Conservation (phyloP, 2,797 vertebrate species). For the Antennarius maculatus region DNA sequence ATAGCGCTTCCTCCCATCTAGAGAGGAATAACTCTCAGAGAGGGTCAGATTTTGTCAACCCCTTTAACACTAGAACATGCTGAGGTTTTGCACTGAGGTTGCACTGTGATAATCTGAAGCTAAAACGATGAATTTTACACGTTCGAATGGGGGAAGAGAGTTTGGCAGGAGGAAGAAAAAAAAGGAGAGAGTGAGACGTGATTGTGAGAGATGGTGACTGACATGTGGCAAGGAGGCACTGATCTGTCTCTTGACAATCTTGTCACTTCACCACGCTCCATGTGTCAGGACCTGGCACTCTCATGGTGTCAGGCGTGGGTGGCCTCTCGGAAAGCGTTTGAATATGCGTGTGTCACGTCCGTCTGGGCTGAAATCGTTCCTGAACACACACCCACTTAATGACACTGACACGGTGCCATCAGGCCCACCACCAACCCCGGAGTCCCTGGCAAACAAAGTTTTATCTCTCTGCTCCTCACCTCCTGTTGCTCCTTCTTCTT, state of each 20-base stretch:
- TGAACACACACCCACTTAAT: constrained; percentile 78
- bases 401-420: constrained; percentile 76
- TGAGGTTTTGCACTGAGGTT: constrained; percentile 27
- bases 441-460: constrained; percentile 68
- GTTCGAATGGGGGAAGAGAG: constrained; percentile 35
- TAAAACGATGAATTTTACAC: constrained; percentile 46
- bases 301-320: constrained; percentile 81
- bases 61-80: background rate
- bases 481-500: background rate
- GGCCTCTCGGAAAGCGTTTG: constrained; percentile 74
- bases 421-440: constrained; percentile 66
- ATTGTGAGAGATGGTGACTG: constrained; percentile 64
- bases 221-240: constrained; percentile 78
- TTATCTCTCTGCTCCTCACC: constrained; percentile 48
- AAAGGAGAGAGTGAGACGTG: constrained; percentile 56
- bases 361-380: constrained; percentile 82
- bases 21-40: constrained; percentile 29
- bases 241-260: constrained; percentile 74
- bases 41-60: constrained; percentile 24
- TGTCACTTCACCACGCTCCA: constrained; percentile 79
- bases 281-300: constrained; percentile 77
- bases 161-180: constrained; percentile 2
- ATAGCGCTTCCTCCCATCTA: constrained; percentile 35
- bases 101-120: constrained; percentile 29
- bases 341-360: constrained; percentile 76